Evolutionary conservation across 2,113 vertebrate genomes (phyloP), one percentile per base, ranked within the genome.

Genomic region (Alaudala cheleensis): DNA sequence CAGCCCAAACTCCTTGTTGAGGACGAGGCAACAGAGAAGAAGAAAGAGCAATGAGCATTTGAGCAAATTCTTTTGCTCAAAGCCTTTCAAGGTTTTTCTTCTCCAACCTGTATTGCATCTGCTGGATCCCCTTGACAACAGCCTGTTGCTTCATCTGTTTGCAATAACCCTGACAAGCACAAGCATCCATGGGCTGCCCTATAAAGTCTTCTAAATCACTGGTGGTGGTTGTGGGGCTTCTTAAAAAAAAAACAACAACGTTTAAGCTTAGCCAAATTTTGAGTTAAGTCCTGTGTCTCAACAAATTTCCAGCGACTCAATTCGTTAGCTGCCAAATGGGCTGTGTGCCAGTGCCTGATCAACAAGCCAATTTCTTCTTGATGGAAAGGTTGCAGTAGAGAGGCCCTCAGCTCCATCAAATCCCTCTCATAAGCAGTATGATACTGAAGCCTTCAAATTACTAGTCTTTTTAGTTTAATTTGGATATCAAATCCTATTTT

Each of bases 261-360:
- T 86, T 95, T 37, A 96, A 91, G 76, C 82, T 72, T 91, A 95
- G 95, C 94, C 94, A 98, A 96, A 96, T 96, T 97, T 96, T 93
- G 74, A 93, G 85, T 96, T 96, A 97, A 97, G 79, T 96, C 87
- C 83, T 81, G 44, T 90, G 93, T 97, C 94, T 97, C 96, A 95
- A 91, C 93, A 96, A 96, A 98, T 97, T 97, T 97, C 96, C 92
- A 97, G 93, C 10, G 16, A 96, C 96, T 97, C 96, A 94, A 82
- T 97, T 96, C 2, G 71, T 94, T 91, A 87, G 95, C 92, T 97
- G 97, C 97, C 97, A 97, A 94, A 83, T 91, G 81, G 96, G 96
- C 90, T 71, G 18, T 5, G 2, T 85, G 93, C 97, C 97, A 97
- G n/a, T 50, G 57, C 64, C 86, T 90, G 90, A 93, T 96, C 90